Conservation (phyloP, 2,888 invertebrate species). For the Koerneria pararmatus region DNA sequence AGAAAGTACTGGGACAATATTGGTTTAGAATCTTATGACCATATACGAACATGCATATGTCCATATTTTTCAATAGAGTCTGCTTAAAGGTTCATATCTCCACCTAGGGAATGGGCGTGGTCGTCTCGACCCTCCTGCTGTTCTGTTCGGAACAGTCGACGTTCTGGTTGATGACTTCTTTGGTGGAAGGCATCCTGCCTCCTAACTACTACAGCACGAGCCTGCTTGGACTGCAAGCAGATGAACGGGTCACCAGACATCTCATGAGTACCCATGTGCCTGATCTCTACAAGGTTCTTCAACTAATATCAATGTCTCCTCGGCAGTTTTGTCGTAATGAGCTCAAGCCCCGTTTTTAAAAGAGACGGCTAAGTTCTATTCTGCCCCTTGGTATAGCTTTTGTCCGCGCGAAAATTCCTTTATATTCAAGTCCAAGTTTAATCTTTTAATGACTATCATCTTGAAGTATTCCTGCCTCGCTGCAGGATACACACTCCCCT, state of each 20-base stretch:
- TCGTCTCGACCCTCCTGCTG: constrained; percentile 84
- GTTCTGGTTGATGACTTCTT: constrained; percentile 97
- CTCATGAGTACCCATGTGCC: constrained; percentile 84
- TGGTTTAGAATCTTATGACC: too few species aligned
- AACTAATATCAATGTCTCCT: too few species aligned
- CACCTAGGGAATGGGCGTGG: constrained; percentile 63
- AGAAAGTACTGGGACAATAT: too few species aligned
- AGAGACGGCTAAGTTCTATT: too few species aligned
- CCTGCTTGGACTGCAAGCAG: constrained; percentile 68
- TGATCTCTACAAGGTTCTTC: constrained; percentile 71
- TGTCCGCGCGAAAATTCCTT: too few species aligned
- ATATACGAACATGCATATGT: neutral
- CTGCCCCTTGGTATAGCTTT: too few species aligned
- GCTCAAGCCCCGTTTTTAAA: too few species aligned
- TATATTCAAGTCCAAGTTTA: too few species aligned
- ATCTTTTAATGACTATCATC: too few species aligned
- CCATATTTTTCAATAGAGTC: neutral
- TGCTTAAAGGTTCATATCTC: constrained; percentile 8
- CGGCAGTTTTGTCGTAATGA: too few species aligned
- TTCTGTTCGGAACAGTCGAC: constrained; percentile 96
- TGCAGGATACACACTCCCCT: too few species aligned
- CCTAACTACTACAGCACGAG: constrained; percentile 94
- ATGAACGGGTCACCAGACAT: constrained; percentile 84
- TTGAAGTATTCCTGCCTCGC: too few species aligned
- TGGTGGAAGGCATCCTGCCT: constrained; percentile 95